Percentiles rank a stretch among this genome's conserved stretches.
Evolutionary conservation across 2,113 vertebrate genomes (phyloP).

Genomic region (Malurus cyaneus): DNA sequence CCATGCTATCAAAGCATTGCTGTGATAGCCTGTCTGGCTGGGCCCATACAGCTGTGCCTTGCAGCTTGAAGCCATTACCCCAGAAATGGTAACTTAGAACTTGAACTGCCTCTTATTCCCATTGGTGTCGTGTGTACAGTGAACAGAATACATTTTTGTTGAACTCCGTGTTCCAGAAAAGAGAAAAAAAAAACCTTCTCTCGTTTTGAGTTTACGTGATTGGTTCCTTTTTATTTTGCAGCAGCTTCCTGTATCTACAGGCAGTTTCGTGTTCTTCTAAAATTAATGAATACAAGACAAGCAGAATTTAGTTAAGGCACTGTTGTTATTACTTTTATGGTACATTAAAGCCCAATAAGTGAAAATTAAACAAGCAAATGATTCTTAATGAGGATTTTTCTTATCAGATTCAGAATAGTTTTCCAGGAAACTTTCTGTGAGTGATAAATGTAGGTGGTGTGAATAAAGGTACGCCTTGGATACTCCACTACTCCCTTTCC

Average conservation of each 20-base stretch:
- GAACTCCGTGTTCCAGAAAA: neutral
- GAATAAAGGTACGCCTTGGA: neutral
- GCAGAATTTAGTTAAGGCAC: conserved; percentile 18
- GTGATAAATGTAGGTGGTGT: neutral
- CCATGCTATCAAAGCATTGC: conserved; percentile 80
- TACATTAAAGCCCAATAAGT: conserved; percentile 16
- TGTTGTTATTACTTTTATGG: conserved; percentile 11
- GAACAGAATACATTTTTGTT: conserved; percentile 66
- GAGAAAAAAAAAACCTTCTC: neutral
- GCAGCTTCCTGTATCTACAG: conserved; percentile 61
- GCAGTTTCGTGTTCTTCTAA: conserved; percentile 59
- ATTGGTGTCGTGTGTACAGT: conserved; percentile 72
- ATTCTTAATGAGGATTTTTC: conserved; percentile 40
- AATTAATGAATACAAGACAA: conserved; percentile 28
- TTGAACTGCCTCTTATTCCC: conserved; percentile 75
- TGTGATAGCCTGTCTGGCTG: conserved; percentile 76
- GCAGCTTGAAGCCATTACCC: conserved; percentile 83
- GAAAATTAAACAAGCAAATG: conserved; percentile 48
- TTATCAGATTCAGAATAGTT: conserved; percentile 18
- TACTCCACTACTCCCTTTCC: neutral
- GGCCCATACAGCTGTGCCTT: conserved; percentile 74
- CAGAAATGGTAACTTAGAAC: conserved; percentile 72
- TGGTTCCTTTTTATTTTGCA: conserved; percentile 62
- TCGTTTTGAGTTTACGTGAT: neutral
- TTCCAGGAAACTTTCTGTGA: neutral